A percentile compares a stretch with the other conserved stretches of the same genome.
These are phyloP conservation scores for Neoitamus cyanurus DNA, from an alignment of 2,888 invertebrate species.

Conservation along the genomic window DNA sequence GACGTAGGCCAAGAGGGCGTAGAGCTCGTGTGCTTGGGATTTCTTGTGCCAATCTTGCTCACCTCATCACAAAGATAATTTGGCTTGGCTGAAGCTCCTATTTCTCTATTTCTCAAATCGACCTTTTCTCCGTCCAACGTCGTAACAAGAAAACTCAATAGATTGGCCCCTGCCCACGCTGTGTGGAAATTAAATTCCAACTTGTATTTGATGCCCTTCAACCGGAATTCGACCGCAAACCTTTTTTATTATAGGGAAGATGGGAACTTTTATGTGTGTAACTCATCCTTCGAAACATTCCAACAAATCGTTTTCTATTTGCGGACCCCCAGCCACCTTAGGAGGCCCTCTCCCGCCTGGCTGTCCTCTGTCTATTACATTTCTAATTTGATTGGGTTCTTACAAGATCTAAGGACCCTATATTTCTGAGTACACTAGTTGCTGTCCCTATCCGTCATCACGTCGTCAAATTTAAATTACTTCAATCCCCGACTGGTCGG, in stretches of 20 bases:
- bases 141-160: background rate
- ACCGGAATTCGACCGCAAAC: background rate
- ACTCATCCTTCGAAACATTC: background rate
- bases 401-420: background rate
- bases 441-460: background rate
- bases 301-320: background rate
- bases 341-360: background rate
- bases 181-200: background rate
- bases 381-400: background rate
- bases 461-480: background rate
- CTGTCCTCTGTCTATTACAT: background rate
- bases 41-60: background rate
- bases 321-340: background rate
- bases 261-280: background rate
- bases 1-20: background rate
- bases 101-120: background rate
- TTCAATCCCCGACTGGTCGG: background rate
- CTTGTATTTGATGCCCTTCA: background rate
- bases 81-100: background rate
- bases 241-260: background rate
- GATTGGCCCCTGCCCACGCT: background rate
- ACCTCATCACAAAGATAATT: background rate
- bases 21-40: background rate
- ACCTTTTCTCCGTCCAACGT: background rate
- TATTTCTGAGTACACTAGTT: background rate